A percentile compares a stretch with the other conserved stretches of the same genome.
Conservation (phyloP, 2,888 invertebrate genomes). For the Parnassius glacialis region DNA sequence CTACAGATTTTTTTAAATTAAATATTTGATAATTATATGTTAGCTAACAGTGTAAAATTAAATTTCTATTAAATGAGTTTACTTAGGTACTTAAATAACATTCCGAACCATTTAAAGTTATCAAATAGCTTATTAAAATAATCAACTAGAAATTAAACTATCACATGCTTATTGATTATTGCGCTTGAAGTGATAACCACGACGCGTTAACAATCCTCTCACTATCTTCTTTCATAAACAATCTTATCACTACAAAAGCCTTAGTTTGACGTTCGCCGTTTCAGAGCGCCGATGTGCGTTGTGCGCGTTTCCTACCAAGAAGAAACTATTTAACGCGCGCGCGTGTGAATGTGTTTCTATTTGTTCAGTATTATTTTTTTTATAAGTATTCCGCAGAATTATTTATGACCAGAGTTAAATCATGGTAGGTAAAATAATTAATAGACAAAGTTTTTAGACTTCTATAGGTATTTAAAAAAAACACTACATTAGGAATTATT, state of each 20-base stretch:
- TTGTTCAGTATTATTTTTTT: background rate
- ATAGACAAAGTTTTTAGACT: no score
- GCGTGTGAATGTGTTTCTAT: background rate
- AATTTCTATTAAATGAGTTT: no score
- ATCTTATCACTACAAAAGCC: slow-evolving; percentile 16
- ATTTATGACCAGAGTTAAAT: background rate
- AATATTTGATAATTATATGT: no score
- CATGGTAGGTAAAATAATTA: background rate
- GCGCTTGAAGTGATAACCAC: slow-evolving; percentile 7
- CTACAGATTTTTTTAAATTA: no score
- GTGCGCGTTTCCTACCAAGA: no score
- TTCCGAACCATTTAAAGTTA: no score
- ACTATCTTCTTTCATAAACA: slow-evolving; percentile 10
- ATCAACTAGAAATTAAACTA: background rate
- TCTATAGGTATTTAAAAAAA: no score
- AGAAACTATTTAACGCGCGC: background rate
- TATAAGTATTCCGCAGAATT: background rate
- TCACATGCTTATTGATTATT: background rate
- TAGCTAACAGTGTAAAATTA: no score
- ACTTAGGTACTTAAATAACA: no score
- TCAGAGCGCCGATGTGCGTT: background rate
- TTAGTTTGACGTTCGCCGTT: slow-evolving; percentile 9
- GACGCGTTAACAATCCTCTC: slow-evolving; percentile 5
- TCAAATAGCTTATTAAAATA: no score
- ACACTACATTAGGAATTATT: no score